Evolutionary conservation across 1,140 invertebrate species (phyloP), one percentile per base, ranked within the genome.

Genomic region (Oreohelix idahoensis): DNA sequence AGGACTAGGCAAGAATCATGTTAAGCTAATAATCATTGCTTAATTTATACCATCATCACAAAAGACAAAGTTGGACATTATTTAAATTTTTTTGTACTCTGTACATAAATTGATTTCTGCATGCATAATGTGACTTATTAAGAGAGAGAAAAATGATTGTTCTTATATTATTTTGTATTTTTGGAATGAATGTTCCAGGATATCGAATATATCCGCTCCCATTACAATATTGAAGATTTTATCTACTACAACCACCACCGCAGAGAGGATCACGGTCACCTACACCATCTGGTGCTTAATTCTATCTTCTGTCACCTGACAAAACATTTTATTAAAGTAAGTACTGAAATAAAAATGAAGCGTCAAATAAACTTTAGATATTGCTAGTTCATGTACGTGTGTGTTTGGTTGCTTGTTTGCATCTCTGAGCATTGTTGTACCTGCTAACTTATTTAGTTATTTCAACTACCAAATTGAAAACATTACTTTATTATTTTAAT

Each of bases 281-380:
- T 95, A 0, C 87, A 94, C 79, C 93, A 94, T 84, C 93, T 94
- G 85, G 90, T 93, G 35, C 78, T 95, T 4, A 93, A 93, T 75
- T 95, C 95, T 23, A 93, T 94, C 26, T 94, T 95, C 85, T 92
- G 93, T 49, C 92, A 92, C 42, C 92, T 94, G 82, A 91, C 93
- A 0, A 94, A 94, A 84, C 93, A 93, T 91, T 95, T 94, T 84
- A 88, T 95, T 76, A 93, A 94, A 88, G 92, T 92, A 82, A 58
- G 81, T 83, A 23, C 32, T 66, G 42, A 45, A 45, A 45, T 45
- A 8, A n/a, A n/a, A n/a, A n/a, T n/a, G n/a, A n/a, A n/a, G n/a
- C n/a, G n/a, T n/a, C n/a, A n/a, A n/a, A n/a, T n/a, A n/a, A n/a
- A n/a, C n/a, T n/a, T n/a, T n/a, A n/a, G n/a, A n/a, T n/a, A n/a